These are phyloP conservation scores for Drepanosiphum platanoidis DNA, from an alignment of 2,888 invertebrate species.

Conservation along the genomic window DNA sequence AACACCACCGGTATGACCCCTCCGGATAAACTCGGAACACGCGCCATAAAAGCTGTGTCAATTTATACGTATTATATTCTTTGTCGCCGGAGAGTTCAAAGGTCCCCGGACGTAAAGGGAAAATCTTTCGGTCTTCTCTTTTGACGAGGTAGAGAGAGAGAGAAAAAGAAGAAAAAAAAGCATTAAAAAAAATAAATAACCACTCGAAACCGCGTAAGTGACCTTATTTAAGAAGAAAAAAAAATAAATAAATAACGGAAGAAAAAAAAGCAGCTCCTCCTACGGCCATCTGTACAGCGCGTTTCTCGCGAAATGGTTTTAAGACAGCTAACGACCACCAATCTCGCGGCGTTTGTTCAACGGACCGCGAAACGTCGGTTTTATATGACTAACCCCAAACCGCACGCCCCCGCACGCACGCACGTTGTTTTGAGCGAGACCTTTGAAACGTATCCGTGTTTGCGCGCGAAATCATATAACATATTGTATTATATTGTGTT, in stretches of 20 bases:
- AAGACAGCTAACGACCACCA: conserved; percentile 56
- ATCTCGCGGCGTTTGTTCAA: conserved; percentile 42
- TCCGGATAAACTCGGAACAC: conserved; percentile 44
- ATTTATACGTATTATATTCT: conserved; percentile 54
- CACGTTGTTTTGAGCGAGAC: neutral
- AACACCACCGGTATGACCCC: neutral
- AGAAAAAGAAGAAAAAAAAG: too few relatives aligned
- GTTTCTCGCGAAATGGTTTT: conserved; percentile 37
- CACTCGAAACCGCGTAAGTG: conserved; percentile 26
- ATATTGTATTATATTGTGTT: neutral
- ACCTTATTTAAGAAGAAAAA: conserved; percentile 37
- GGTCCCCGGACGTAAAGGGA: conserved; percentile 41
- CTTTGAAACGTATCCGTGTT: neutral
- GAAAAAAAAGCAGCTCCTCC: neutral
- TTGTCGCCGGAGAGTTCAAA: conserved; percentile 45
- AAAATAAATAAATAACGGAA: neutral
- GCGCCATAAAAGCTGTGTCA: conserved; percentile 53
- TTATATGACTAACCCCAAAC: conserved; percentile 38
- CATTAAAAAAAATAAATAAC: too few relatives aligned
- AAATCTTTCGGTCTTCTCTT: conserved; percentile 31
- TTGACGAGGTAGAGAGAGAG: too few relatives aligned
- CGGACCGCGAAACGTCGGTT: conserved; percentile 42
- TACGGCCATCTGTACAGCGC: conserved; percentile 19
- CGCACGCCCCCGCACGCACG: neutral
- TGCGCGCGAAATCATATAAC: neutral